Conservation (phyloP, 2,797 vertebrate genomes). For the Distichodus sexfasciatus region DNA sequence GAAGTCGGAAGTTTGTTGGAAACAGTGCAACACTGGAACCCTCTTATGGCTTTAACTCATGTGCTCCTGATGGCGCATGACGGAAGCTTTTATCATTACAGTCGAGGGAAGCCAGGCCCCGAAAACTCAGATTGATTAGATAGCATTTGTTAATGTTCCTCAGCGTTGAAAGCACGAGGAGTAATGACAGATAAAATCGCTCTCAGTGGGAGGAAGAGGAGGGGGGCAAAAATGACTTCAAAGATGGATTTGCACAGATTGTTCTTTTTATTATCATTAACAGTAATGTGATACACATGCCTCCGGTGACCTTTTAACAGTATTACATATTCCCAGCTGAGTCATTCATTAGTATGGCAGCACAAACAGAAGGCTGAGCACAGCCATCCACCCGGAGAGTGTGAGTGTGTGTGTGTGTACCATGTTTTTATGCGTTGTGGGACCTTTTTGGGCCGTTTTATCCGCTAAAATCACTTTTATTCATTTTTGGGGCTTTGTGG, state of each 20-base stretch:
- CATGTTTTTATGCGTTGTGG: too few species aligned
- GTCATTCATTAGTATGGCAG: conserved; percentile 70
- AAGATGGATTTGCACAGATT: conserved; percentile 71
- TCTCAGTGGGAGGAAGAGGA: conserved; percentile 53
- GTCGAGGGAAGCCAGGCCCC: background rate
- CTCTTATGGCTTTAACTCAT: background rate
- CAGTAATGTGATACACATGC: conserved; percentile 74
- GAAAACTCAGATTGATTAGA: conserved; percentile 1
- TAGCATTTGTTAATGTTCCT: conserved; percentile 15
- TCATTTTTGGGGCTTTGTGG: too few species aligned
- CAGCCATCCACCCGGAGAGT: conserved; percentile 46
- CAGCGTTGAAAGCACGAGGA: conserved; percentile 45
- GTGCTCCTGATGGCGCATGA: background rate
- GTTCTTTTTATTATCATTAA: conserved; percentile 80
- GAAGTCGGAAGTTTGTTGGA: background rate
- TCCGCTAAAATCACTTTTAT: too few species aligned
- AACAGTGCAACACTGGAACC: background rate
- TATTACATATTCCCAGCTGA: conserved; percentile 73
- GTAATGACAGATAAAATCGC: conserved; percentile 66
- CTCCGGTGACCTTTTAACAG: conserved; percentile 73
- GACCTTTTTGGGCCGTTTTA: too few species aligned
- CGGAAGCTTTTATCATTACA: background rate
- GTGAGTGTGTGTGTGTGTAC: conserved; percentile 5
- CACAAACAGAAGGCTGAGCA: conserved; percentile 72
- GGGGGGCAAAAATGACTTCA: conserved; percentile 55